Evolutionary conservation across 1,140 invertebrate species (phyloP).

Genomic region (Saccostrea echinata): DNA sequence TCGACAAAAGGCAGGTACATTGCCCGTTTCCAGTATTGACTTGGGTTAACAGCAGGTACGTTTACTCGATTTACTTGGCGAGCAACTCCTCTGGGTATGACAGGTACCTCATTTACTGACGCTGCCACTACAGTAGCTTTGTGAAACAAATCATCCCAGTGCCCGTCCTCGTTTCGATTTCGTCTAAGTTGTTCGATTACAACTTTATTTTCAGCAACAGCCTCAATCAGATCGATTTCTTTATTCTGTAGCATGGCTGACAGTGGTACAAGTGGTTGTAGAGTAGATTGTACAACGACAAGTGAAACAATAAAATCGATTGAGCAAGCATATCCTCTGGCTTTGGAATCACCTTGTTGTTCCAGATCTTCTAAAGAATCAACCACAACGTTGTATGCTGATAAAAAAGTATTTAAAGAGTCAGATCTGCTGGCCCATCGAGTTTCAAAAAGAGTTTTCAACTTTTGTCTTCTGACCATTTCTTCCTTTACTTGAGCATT

Average conservation of each 20-base stretch:
- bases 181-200: background rate
- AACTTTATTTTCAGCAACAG: background rate
- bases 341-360: slow-evolving; percentile 34
- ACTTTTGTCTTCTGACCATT: slow-evolving; percentile 32
- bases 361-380: slow-evolving; percentile 18
- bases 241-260: slow-evolving; percentile 45
- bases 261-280: slow-evolving; percentile 15
- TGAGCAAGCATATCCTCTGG: background rate
- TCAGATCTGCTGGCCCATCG: slow-evolving; percentile 50
- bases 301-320: slow-evolving; percentile 49
- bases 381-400: no score
- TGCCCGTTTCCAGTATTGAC: slow-evolving; percentile 37
- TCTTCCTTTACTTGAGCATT: slow-evolving; percentile 33
- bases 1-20: slow-evolving; percentile 22
- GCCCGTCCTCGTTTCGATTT: background rate
- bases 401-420: slow-evolving; percentile 46
- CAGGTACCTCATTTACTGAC: background rate
- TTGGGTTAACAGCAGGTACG: slow-evolving; percentile 23
- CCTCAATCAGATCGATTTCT: background rate
- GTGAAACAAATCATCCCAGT: slow-evolving; percentile 9
- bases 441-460: no score
- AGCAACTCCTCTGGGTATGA: background rate
- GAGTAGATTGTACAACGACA: slow-evolving; percentile 21
- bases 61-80: slow-evolving; percentile 25
- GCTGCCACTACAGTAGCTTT: background rate